Base-by-base conservation (phyloP, 2,888 invertebrate genomes). In the Neuroscelio doddi region DNA sequence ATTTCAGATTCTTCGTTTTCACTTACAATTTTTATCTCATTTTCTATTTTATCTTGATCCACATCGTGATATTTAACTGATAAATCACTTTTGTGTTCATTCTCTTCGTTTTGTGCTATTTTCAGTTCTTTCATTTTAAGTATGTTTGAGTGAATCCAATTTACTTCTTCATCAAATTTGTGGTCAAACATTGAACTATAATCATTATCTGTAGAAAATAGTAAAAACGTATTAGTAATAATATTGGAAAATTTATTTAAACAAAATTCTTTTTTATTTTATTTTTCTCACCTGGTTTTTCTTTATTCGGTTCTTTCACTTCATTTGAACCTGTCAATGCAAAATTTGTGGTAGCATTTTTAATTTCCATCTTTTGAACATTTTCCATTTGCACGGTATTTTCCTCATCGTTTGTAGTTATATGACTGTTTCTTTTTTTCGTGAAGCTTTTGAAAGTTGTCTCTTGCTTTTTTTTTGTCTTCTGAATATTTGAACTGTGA, bases 311-410 rank as follows among this genome's bases (percentile, higher is more conserved):
- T 21, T 45, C 42, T 10, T 15, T 3, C 17, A 30, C 7, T 9
- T 30, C 38, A 29, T 52, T 38, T 7, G 39, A 38, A 29, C 30
- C 26, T 24, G 46, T 24, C 29, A 38, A 12, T 21, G 32, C 17
- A 27, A 24, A 27, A 12, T 41, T 29, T 21, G 32, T 30, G 27
- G 50, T 1, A 1, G 5, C 30, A 53, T 58, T 56, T 57, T 61
- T 61, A 57, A 57, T 66, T 66, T 57, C 61, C 52, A 27, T 15
- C 3, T 24, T 10, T 12, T 34, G 50, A 49, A 44, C 41, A 38
- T 39, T 32, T 26, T 57, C 57, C 36, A 30, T 26, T 26, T 38
- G 49, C 42, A 41, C 34, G 17, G n/a, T n/a, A n/a, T 58, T 58
- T 52, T 58, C 17, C 15, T 51, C 29, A 1, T 14, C 41, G 5